Conservation (phyloP, 2,113 vertebrate genomes). For the Hippocampus barbouri region DNA sequence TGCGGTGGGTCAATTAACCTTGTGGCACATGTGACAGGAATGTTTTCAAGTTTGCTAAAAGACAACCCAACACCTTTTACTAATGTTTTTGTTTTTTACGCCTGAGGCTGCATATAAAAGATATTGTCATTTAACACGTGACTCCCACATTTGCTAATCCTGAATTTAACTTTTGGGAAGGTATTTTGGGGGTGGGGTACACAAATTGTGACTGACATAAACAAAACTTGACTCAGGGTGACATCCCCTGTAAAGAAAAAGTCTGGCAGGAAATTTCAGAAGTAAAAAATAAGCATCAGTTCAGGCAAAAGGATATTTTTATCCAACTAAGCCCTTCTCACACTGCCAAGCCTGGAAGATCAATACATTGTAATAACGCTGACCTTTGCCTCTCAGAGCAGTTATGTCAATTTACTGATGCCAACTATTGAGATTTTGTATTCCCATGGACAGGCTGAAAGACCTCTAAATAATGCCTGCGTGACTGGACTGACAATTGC, state of each 20-base stretch:
- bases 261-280: neutral
- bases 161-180: no score
- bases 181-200: neutral
- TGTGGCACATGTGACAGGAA: no score
- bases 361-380: conserved; percentile 17
- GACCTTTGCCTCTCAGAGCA: conserved; percentile 21
- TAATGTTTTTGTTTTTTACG: no score
- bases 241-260: neutral
- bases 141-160: no score
- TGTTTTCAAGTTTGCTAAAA: no score
- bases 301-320: neutral
- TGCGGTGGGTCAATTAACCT: no score
- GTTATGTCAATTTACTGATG: conserved; percentile 10
- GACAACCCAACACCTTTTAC: no score
- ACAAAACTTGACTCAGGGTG: neutral
- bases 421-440: conserved; percentile 32
- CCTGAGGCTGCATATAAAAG: no score
- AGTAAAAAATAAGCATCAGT: neutral
- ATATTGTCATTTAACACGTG: no score
- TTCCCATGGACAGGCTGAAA: conserved; percentile 14
- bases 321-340: conserved; percentile 14
- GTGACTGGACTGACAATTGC: conserved; percentile 18
- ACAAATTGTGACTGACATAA: neutral
- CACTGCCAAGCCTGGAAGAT: conserved; percentile 13
- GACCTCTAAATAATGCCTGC: conserved; percentile 5